phyloP scores from a whole-genome alignment of 2,888 invertebrate species.

The Caenorhabditis afra region DNA sequence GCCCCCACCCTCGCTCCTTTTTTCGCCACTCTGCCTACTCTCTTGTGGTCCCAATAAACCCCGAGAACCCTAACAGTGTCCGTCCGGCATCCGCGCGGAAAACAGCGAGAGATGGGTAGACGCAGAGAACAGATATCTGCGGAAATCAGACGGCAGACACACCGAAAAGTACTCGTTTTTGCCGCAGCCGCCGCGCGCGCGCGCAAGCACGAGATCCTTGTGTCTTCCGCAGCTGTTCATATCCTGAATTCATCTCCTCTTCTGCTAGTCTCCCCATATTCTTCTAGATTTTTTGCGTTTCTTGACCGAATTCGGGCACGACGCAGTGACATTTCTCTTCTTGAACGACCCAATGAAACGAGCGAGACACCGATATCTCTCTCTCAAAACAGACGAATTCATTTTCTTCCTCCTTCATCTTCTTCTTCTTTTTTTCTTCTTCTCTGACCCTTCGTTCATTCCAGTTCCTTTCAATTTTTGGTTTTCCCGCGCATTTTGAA shows the following conservation, averaged over 20 bases:
- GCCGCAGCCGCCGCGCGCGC: slow-evolving; percentile 1
- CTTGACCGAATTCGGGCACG: background rate
- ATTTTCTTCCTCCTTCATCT: too few relatives aligned
- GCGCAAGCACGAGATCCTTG: slow-evolving; percentile 43
- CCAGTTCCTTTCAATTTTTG: slow-evolving; percentile 2
- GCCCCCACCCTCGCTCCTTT: too few relatives aligned
- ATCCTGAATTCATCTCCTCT: slow-evolving; percentile 16
- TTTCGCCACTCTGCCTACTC: too few relatives aligned
- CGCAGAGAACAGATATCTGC: too few relatives aligned
- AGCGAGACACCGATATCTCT: slow-evolving; percentile 10
- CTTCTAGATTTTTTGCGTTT: slow-evolving; percentile 11
- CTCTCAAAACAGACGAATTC: too few relatives aligned
- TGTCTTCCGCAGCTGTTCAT: slow-evolving; percentile 42
- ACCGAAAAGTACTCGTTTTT: slow-evolving; percentile 51
- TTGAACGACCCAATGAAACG: slow-evolving; percentile 11
- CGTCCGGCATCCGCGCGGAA: too few relatives aligned
- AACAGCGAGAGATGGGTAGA: too few relatives aligned
- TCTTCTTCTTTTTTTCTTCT: too few relatives aligned
- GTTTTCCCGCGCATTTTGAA: background rate
- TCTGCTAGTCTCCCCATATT: background rate
- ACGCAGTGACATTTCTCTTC: background rate
- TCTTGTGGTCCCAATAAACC: too few relatives aligned
- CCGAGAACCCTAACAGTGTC: too few relatives aligned
- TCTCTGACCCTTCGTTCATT: slow-evolving; percentile 4
- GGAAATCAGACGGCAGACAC: slow-evolving; percentile 27